Percentiles rank a stretch among this genome's conserved stretches.
Evolutionary conservation across 2,113 vertebrate genomes (phyloP).

Genomic region (Labeo catla): DNA sequence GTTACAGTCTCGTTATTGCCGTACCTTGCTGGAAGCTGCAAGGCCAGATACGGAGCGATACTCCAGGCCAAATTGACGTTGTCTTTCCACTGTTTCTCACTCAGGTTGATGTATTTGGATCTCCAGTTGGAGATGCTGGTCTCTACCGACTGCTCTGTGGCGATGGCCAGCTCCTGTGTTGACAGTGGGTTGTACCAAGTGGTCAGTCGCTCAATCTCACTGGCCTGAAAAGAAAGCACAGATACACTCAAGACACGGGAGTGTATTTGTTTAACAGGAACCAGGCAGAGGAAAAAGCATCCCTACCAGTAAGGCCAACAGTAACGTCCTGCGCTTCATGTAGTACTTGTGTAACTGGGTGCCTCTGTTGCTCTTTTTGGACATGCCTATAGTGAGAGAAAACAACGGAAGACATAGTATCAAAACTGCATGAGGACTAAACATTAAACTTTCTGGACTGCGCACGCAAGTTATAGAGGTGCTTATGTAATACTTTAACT

Average conservation of each 20-base stretch:
- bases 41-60: constrained; percentile 92
- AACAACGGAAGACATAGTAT: background rate
- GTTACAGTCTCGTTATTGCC: background rate
- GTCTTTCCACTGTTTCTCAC: constrained; percentile 98
- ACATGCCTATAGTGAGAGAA: constrained; percentile 79
- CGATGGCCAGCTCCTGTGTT: constrained; percentile 88
- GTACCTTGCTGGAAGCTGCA: constrained; percentile 90
- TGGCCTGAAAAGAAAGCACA: constrained; percentile 79
- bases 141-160: constrained; percentile 90
- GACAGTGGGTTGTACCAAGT: constrained; percentile 99
- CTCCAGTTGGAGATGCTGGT: constrained; percentile 96
- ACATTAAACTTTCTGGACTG: background rate
- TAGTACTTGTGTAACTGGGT: constrained; percentile 98
- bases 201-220: constrained; percentile 93
- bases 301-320: constrained; percentile 90
- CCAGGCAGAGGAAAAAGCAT: background rate
- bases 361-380: constrained; percentile 96
- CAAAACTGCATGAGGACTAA: background rate
- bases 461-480: too few species aligned
- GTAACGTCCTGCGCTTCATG: constrained; percentile 93
- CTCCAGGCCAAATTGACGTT: constrained; percentile 97
- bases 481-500: background rate
- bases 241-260: background rate
- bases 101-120: constrained; percentile 94
- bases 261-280: background rate